A percentile compares a stretch with the other conserved stretches of the same genome.
Evolutionary conservation across 2,113 vertebrate genomes (phyloP).

Genomic region (Anoplopoma fimbria): DNA sequence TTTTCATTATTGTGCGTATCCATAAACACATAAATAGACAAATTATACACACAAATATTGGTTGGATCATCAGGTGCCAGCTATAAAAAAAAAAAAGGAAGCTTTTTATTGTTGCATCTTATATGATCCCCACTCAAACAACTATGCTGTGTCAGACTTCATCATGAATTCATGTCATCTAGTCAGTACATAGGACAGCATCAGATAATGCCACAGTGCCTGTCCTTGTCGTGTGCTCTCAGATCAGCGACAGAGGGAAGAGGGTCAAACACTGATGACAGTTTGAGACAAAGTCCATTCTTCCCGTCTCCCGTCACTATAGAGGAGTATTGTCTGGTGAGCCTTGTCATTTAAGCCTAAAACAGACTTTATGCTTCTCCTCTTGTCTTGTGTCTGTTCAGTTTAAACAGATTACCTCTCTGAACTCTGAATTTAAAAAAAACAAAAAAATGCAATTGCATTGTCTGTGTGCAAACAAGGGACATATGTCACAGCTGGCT

Average conservation of each 20-base stretch:
- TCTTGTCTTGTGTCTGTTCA: background rate
- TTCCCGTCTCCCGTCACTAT: constrained; percentile 17
- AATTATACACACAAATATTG: background rate
- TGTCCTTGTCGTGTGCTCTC: constrained; percentile 9
- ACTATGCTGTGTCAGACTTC: constrained; percentile 12
- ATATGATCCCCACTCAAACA: background rate
- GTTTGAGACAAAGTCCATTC: constrained; percentile 18
- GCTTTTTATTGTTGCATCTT: background rate
- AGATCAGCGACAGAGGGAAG: constrained; percentile 10
- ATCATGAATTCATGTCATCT: constrained; percentile 16
- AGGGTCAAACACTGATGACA: constrained; percentile 29
- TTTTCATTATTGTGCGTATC: background rate
- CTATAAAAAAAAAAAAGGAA: background rate
- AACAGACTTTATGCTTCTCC: background rate
- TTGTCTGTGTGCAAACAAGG: constrained; percentile 36
- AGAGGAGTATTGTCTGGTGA: constrained; percentile 35
- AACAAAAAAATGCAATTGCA: too few relatives aligned
- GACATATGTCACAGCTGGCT: constrained; percentile 47
- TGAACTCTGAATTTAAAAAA: too few relatives aligned
- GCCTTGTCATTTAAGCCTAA: constrained; percentile 11
- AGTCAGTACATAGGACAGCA: constrained; percentile 7
- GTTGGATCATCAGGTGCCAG: background rate
- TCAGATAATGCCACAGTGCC: background rate
- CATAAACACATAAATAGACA: background rate
- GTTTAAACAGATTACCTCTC: constrained; percentile 21